Percentiles rank a stretch among this genome's conserved stretches.
phyloP scores from a whole-genome alignment of 2,797 vertebrate species.

The Gallinago stenura region DNA sequence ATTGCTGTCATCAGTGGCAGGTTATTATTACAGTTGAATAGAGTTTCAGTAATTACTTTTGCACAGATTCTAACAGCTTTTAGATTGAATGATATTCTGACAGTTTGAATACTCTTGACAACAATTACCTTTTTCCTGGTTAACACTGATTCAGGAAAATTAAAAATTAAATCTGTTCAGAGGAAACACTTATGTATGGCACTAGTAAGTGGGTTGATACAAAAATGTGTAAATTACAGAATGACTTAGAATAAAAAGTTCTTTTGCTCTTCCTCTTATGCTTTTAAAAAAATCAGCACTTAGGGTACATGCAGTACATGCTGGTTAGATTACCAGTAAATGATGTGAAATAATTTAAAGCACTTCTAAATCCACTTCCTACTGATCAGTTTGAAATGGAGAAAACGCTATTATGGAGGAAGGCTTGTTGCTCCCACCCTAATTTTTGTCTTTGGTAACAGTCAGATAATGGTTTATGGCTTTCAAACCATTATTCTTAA shows the following conservation, averaged over 20 bases:
- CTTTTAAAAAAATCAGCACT: conserved; percentile 61
- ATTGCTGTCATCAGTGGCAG: conserved; percentile 89
- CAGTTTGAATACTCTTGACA: conserved; percentile 83
- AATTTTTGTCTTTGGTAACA: conserved; percentile 43
- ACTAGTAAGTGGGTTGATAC: conserved; percentile 75
- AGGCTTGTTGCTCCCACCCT: conserved; percentile 41
- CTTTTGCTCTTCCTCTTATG: conserved; percentile 67
- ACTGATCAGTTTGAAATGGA: conserved; percentile 60
- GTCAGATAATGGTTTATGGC: conserved; percentile 5
- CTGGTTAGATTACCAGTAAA: conserved; percentile 69
- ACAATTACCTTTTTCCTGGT: conserved; percentile 78
- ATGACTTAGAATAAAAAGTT: conserved; percentile 75
- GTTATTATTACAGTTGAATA: conserved; percentile 91
- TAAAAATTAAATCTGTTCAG: conserved; percentile 83
- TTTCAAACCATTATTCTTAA: conserved; percentile 28
- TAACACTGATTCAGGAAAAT: conserved; percentile 85
- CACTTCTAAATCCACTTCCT: conserved; percentile 61
- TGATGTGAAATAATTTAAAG: conserved; percentile 62
- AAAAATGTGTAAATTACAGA: conserved; percentile 79
- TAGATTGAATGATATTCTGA: conserved; percentile 87
- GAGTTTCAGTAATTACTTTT: conserved; percentile 88
- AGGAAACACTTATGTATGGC: conserved; percentile 80
- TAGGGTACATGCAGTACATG: conserved; percentile 48
- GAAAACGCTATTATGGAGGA: conserved; percentile 33
- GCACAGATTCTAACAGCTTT: conserved; percentile 84